A percentile compares a stretch with the other conserved stretches of the same genome.
These are phyloP conservation scores for Ophiothrix spiculata DNA, from an alignment of 35 echinoderm and acorn worm species.

Conservation along the genomic window DNA sequence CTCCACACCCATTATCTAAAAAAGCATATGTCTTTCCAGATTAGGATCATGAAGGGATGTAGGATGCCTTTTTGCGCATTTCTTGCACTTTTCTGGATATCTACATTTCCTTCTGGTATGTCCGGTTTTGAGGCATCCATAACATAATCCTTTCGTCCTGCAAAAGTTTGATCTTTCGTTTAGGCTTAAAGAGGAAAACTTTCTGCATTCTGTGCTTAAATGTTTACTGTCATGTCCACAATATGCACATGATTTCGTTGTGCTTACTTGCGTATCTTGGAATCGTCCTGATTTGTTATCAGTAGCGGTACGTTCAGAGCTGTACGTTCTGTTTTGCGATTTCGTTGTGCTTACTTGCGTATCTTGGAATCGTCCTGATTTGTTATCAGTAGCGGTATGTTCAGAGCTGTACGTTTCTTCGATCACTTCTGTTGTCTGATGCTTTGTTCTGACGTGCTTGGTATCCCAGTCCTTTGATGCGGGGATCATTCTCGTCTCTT, in stretches of 20 bases:
- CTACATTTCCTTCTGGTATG: neutral
- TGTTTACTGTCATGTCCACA: neutral
- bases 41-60: constrained; percentile 5
- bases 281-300: no score
- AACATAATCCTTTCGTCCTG: constrained; percentile 8
- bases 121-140: neutral
- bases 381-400: no score
- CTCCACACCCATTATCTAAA: constrained; percentile 3
- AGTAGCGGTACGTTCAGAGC: no score
- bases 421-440: no score
- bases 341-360: no score
- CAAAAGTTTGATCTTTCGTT: neutral
- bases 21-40: constrained; percentile 31
- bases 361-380: neutral
- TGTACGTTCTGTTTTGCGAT: no score
- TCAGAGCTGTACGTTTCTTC: neutral
- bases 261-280: no score
- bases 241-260: constrained; percentile 2
- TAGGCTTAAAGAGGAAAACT: neutral
- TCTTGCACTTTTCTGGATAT: neutral
- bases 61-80: neutral
- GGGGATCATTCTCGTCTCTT: neutral
- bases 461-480: neutral
- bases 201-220: neutral
- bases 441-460: neutral